A percentile compares a stretch with the other conserved stretches of the same genome.
Conservation (phyloP, 1,140 invertebrate genomes). For the Pseudoatta argentina region DNA sequence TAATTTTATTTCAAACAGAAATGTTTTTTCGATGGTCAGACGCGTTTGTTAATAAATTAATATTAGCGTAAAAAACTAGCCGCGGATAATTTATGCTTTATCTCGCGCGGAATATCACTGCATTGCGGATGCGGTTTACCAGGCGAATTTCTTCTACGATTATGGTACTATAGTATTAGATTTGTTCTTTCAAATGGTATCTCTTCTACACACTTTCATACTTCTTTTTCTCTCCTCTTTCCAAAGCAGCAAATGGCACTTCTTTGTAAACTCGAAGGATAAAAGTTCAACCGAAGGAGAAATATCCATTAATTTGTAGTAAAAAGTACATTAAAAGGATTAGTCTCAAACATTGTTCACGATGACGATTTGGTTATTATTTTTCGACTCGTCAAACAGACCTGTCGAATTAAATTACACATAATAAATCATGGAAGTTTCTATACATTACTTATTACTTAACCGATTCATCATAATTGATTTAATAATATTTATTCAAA, state of each 20-base stretch:
- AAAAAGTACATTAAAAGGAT: conserved; percentile 10
- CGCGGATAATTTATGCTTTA: conserved; percentile 44
- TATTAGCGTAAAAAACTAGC: not conserved
- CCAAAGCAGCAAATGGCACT: not conserved
- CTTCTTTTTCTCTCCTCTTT: not conserved
- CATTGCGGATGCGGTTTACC: conserved; percentile 65
- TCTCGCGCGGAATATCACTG: conserved; percentile 53
- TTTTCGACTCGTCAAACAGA: not conserved
- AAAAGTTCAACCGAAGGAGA: not conserved
- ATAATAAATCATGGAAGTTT: not conserved
- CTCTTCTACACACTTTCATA: not conserved
- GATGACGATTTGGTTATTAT: not conserved
- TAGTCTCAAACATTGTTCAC: not conserved
- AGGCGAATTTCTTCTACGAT: conserved; percentile 50
- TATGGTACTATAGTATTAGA: conserved; percentile 34
- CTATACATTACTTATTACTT: not conserved
- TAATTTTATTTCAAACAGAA: not conserved
- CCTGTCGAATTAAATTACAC: not conserved
- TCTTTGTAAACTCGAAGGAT: conserved; percentile 6
- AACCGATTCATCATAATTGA: not conserved
- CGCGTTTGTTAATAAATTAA: not conserved
- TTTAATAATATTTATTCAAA: not conserved
- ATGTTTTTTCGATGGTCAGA: not conserved
- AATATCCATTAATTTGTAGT: conserved; percentile 3
- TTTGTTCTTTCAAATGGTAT: not conserved